Base-by-base conservation (phyloP, 2,113 vertebrate species). In the Edolisoma coerulescens region DNA sequence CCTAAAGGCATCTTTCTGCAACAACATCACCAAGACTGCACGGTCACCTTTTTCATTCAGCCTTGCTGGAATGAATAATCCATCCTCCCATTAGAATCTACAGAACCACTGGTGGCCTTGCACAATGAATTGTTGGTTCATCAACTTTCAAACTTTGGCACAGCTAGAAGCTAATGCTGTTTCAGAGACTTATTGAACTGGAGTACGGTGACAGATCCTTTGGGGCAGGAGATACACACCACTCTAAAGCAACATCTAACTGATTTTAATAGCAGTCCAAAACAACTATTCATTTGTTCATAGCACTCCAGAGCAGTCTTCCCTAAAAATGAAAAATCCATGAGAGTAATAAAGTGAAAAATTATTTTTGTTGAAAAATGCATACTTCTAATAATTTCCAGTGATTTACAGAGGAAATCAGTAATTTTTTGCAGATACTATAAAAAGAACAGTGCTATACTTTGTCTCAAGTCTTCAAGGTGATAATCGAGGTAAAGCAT, bases 341-440 rank as follows among this genome's bases (percentile, higher is more conserved):
- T 64, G 28, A 74, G 5, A 71, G 24, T 21, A 68, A 81, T 35
- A 75, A 56, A 93, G 24, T 82, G 63, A 53, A 80, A 93, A 83
- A 24, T 59, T 96, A 81, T 95, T 97, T 97, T 78, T 96, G 42
- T 79, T 95, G 87, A 96, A 96, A 96, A 97, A 85, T 42, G 56
- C 74, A 79, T 64, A 73, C 60, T 74, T 92, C 47, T 94, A 95
- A 93, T 94, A 22, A 78, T 83, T 94, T 93, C 37, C 45, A 93
- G 68, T 96, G 89, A 97, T 97, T 98, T 96, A 96, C n/a, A 41
- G 63, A 97, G 94, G 95, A 98, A 97, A 94, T 92, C 57, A 26
- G 77, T 74, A 61, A 71, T 83, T 93, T 95, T 94, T 92, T 97
- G 77, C 87, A 96, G 94, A 83, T 96, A 96, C 73, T 93, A 88